Evolutionary conservation across 2,797 vertebrate genomes (phyloP).

Genomic region (Champsocephalus gunnari): DNA sequence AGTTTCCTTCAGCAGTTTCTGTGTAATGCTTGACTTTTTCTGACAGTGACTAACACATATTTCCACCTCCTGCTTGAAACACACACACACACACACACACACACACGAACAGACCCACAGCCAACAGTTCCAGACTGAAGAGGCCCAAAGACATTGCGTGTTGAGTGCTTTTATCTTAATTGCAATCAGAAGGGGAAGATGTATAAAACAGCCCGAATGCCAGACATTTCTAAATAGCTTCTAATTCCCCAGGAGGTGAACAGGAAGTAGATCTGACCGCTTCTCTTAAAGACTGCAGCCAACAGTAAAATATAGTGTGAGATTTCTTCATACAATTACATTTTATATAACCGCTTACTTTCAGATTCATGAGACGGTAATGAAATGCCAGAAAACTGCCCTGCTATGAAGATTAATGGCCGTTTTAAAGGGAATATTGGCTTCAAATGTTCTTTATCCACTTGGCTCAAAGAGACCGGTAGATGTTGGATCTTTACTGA

Average conservation of each 20-base stretch:
- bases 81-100: background rate
- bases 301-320: constrained; percentile 10
- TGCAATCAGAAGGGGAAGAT: constrained; percentile 86
- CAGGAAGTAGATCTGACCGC: constrained; percentile 37
- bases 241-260: constrained; percentile 23
- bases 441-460: background rate
- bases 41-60: constrained; percentile 68
- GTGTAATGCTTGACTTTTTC: constrained; percentile 50
- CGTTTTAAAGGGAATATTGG: background rate
- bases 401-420: background rate
- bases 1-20: constrained; percentile 56
- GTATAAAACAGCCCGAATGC: constrained; percentile 53
- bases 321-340: constrained; percentile 2
- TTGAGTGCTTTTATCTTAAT: constrained; percentile 89
- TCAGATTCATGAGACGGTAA: background rate
- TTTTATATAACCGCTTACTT: constrained; percentile 1
- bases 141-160: constrained; percentile 55
- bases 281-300: constrained; percentile 29
- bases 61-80: constrained; percentile 54
- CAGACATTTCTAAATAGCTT: constrained; percentile 57
- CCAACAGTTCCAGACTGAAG: constrained; percentile 54
- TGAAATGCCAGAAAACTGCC: background rate
- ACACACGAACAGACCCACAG: constrained; percentile 19
- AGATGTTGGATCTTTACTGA: background rate
- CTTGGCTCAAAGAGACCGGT: background rate